Conservation (phyloP, 2,888 invertebrate species). For the Aspidapion aeneum region DNA sequence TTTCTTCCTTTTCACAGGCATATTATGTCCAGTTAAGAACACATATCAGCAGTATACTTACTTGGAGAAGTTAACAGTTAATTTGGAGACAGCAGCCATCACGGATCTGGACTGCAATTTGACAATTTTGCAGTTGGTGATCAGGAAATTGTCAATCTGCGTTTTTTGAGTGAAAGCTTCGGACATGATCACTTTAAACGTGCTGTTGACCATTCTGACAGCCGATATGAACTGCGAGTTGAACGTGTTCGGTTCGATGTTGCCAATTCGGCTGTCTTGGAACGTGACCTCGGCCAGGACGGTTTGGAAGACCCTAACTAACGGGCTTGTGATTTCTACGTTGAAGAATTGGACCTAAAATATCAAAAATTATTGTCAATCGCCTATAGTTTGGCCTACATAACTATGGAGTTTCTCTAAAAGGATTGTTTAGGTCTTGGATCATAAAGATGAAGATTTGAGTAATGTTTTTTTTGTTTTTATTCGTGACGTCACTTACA, state of each 20-base stretch:
- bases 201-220: constrained; percentile 60
- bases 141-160: constrained; percentile 57
- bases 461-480: no score
- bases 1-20: no score
- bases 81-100: constrained; percentile 59
- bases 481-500: no score
- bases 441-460: no score
- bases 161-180: constrained; percentile 62
- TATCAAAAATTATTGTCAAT: neutral
- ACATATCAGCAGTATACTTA: constrained; percentile 47
- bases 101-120: constrained; percentile 57
- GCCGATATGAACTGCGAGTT: constrained; percentile 61
- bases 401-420: no score
- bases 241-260: constrained; percentile 62
- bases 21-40: no score
- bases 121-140: constrained; percentile 57
- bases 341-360: constrained; percentile 64
- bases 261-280: constrained; percentile 53
- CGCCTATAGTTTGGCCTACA: no score
- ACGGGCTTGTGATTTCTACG: constrained; percentile 57
- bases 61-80: constrained; percentile 64
- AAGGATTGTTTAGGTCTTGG: no score
- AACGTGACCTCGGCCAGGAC: constrained; percentile 59
- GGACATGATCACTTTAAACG: constrained; percentile 57
- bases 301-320: constrained; percentile 60